Evolutionary conservation across 2,797 vertebrate genomes (phyloP).

Genomic region (Hyperoplus lanceolatus): DNA sequence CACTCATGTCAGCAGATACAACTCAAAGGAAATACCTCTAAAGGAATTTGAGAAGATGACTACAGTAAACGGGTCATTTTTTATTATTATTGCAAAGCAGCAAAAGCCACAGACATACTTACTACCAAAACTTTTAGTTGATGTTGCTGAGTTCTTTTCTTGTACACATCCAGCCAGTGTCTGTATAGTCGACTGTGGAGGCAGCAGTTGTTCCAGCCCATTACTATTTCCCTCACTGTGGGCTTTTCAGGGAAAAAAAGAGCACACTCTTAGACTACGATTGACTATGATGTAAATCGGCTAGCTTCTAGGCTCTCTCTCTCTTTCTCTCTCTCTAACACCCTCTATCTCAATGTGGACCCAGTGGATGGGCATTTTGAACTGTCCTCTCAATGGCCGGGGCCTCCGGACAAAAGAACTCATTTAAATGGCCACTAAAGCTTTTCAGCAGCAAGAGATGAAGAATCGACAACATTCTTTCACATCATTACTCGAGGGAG

Average conservation of each 20-base stretch:
- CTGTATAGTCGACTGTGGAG: conserved; percentile 7
- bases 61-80: not conserved
- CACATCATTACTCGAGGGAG: conserved; percentile 87
- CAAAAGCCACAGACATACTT: not conserved
- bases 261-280: conserved; percentile 67
- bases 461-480: conserved; percentile 90
- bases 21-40: not conserved
- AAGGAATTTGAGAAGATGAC: not conserved
- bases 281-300: conserved; percentile 82
- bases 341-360: conserved; percentile 79
- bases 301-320: conserved; percentile 61
- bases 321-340: conserved; percentile 56
- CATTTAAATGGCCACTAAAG: conserved; percentile 88
- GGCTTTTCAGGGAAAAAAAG: conserved; percentile 60
- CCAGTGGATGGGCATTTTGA: conserved; percentile 84
- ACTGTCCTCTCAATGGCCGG: conserved; percentile 81
- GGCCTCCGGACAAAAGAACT: conserved; percentile 84
- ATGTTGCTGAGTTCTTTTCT: not conserved
- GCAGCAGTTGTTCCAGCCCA: conserved; percentile 33
- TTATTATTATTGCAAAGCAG: not conserved
- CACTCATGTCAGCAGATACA: not conserved
- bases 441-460: conserved; percentile 80
- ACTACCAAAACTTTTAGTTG: conserved; percentile 5
- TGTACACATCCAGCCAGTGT: conserved; percentile 11
- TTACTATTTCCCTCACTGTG: conserved; percentile 63